These are phyloP conservation scores for Gymnocephalus cernua DNA, from an alignment of 2,113 vertebrate genomes.

Conservation along the genomic window DNA sequence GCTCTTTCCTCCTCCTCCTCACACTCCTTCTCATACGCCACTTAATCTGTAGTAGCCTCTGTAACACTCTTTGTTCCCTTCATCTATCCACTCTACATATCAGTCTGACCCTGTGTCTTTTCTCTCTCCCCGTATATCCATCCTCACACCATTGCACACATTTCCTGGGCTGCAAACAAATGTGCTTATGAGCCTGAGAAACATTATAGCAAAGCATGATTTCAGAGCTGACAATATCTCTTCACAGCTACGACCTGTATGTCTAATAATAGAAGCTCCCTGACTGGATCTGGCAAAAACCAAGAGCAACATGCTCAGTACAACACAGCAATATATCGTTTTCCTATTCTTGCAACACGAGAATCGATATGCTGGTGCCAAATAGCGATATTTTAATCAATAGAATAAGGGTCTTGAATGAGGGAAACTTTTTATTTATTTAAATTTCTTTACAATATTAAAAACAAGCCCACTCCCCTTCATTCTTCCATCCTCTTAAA, in stretches of 20 bases:
- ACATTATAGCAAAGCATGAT: slow-evolving; percentile 4
- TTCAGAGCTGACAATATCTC: background rate
- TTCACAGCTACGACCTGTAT: background rate
- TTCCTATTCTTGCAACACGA: too few species aligned
- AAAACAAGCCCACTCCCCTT: too few species aligned
- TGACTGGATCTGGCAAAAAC: slow-evolving; percentile 23
- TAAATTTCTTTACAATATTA: too few species aligned
- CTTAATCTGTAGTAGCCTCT: slow-evolving; percentile 11
- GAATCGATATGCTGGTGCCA: too few species aligned
- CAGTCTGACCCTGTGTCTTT: background rate
- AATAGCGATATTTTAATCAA: too few species aligned
- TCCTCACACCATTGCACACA: background rate
- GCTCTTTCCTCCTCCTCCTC: slow-evolving; percentile 22
- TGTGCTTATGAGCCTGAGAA: background rate
- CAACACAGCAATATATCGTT: too few species aligned
- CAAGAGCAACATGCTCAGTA: background rate
- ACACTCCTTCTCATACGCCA: background rate
- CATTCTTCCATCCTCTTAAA: too few species aligned
- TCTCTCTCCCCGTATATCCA: background rate
- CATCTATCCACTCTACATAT: background rate
- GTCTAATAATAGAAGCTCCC: slow-evolving; percentile 21
- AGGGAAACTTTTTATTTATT: too few species aligned
- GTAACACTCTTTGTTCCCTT: background rate
- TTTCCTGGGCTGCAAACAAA: background rate
- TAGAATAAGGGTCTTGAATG: too few species aligned